Percentiles rank a stretch among this genome's conserved stretches.
Evolutionary conservation across 1,140 invertebrate genomes (phyloP).

Genomic region (Philotrypesis tridentata): DNA sequence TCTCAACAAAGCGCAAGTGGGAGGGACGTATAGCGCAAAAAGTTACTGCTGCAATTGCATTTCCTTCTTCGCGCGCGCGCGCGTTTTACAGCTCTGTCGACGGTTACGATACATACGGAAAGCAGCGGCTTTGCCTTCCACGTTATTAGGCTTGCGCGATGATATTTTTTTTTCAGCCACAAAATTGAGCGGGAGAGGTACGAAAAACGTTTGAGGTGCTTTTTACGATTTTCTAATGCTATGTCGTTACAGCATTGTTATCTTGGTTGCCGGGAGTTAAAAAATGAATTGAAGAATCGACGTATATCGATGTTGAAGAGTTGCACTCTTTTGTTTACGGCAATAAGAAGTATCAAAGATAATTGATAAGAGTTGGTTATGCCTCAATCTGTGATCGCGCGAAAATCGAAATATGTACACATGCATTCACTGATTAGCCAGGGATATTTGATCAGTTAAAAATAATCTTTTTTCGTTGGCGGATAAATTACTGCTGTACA

Average conservation of each 20-base stretch:
- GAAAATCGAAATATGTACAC: too few species aligned
- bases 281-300: background rate
- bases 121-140: background rate
- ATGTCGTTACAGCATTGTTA: background rate
- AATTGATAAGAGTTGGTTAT: too few species aligned
- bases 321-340: background rate
- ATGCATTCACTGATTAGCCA: too few species aligned
- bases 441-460: too few species aligned
- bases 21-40: background rate
- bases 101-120: background rate
- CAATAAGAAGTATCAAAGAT: background rate
- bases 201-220: background rate
- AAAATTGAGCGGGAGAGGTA: background rate
- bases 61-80: conserved; percentile 1
- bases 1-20: background rate
- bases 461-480: too few species aligned
- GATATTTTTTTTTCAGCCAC: background rate
- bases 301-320: background rate
- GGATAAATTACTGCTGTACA: too few species aligned
- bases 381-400: too few species aligned
- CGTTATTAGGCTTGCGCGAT: background rate
- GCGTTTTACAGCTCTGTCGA: background rate
- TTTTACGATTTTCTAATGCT: background rate
- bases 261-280: background rate
- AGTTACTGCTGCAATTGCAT: conserved; percentile 1